Evolutionary conservation across 2,113 vertebrate genomes (phyloP), one percentile per base, ranked within the genome.

Genomic region (Salvelinus fontinalis): DNA sequence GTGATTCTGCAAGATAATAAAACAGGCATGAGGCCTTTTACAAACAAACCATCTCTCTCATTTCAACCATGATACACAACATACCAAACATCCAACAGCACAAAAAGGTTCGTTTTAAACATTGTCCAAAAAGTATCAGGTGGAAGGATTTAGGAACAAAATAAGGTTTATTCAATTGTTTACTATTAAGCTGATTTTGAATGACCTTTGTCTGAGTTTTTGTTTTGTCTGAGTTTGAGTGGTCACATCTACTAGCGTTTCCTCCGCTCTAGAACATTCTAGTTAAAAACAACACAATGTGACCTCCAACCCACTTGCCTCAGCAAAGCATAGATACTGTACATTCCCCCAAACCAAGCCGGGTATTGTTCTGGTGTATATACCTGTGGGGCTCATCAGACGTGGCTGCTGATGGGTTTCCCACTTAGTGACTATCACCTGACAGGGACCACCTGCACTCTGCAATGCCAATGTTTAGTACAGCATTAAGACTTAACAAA

Each of bases 401-500:
- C 98, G 96, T 92, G 97, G 95, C 80, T 95, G 96, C 86, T 95
- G 97, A 97, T 98, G 97, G 93, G 96, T 99, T 97, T 99, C 98
- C 98, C 98, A 99, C 95, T 92, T 95, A 96, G 94, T 97, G 96
- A 99, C 93, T 96, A 99, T 95, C 94, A 98, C 97, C 95, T 98
- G 97, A 89, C 95, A 95, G 92, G 96, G 96, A 91, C 93, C 97
- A 93, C 90, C 94, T 92, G 94, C 95, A 91, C 90, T 97, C 98
- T 99, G 97, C 93, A 99, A 99, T 94, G 96, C 93, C 97, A 98
- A 97, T 93, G 94, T 96, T 96, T 94, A 93, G 95, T 70, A 95
- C 80, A 89, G 74, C 80, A 87, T 93, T 93, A 94, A 87, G 84
- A 71, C 12, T 54, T 18, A 86, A 83, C 70, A 90, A 65, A 85